Conservation (phyloP, 2,888 invertebrate species). For the Drosophila anomelani region DNA sequence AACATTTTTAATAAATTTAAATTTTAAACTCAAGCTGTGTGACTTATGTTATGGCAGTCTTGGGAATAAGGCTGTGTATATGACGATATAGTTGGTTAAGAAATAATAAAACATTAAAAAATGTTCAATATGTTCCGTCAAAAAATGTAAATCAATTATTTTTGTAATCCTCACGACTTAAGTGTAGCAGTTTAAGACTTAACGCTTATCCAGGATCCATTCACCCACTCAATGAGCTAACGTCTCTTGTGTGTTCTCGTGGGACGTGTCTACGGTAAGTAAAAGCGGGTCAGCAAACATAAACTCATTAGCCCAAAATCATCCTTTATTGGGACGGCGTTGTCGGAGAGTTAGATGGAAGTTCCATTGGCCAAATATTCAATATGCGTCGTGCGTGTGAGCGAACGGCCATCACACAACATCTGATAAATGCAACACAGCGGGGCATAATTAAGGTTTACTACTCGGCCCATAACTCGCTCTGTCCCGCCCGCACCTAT, state of each 20-base stretch:
- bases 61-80: too few relatives aligned
- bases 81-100: background rate
- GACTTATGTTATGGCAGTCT: background rate
- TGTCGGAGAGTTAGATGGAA: slow-evolving; percentile 14
- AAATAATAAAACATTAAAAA: background rate
- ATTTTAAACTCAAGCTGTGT: background rate
- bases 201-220: background rate
- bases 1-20: background rate
- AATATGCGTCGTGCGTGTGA: slow-evolving; percentile 47
- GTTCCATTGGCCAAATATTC: slow-evolving; percentile 60
- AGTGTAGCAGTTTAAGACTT: too few relatives aligned
- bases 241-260: background rate
- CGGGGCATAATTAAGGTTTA: slow-evolving; percentile 70
- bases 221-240: background rate
- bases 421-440: slow-evolving; percentile 53
- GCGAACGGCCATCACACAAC: slow-evolving; percentile 18
- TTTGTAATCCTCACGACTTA: background rate
- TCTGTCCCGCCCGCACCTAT: slow-evolving; percentile 20
- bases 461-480: slow-evolving; percentile 37
- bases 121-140: too few relatives aligned
- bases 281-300: slow-evolving; percentile 56
- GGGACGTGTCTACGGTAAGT: slow-evolving; percentile 12
- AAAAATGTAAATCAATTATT: background rate
- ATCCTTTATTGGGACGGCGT: slow-evolving; percentile 25
- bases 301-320: slow-evolving; percentile 68